Evolutionary conservation across 2,797 vertebrate genomes (phyloP).

Genomic region (Epinephelus coioides): DNA sequence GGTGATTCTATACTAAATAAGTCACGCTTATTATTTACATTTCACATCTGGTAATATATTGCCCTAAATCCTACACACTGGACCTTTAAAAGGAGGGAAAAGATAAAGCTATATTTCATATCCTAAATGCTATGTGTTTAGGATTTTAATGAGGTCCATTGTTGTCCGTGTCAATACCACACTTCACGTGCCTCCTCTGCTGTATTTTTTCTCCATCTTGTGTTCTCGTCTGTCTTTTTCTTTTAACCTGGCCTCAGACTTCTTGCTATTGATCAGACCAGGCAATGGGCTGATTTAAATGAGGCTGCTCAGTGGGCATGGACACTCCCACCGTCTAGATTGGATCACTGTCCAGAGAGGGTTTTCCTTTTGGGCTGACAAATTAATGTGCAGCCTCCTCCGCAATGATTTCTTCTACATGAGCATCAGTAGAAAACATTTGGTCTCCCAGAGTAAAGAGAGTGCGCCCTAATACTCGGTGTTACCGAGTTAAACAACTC

Average conservation of each 20-base stretch:
- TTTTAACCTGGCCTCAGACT: conserved; percentile 51
- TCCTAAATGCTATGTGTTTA: background rate
- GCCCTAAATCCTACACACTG: too few relatives aligned
- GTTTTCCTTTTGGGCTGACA: conserved; percentile 79
- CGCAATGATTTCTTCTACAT: conserved; percentile 72
- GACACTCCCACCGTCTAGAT: conserved; percentile 71
- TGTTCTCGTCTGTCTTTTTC: conserved; percentile 61
- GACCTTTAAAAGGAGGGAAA: background rate
- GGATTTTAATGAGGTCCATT: conserved; percentile 10
- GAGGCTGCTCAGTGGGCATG: conserved; percentile 71
- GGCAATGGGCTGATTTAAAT: conserved; percentile 82
- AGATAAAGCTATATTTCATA: background rate
- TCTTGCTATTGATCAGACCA: conserved; percentile 69
- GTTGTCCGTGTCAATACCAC: background rate
- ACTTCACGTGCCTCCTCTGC: conserved; percentile 29
- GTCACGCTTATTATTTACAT: too few relatives aligned
- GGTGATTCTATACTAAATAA: too few relatives aligned
- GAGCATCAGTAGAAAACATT: conserved; percentile 66
- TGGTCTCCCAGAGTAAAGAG: conserved; percentile 55
- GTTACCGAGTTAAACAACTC: conserved; percentile 70
- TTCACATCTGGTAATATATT: too few relatives aligned
- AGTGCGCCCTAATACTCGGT: conserved; percentile 39
- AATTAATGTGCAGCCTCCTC: conserved; percentile 76
- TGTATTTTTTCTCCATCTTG: conserved; percentile 52
- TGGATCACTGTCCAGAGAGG: conserved; percentile 69